Conservation (phyloP, 2,113 vertebrate species). For the Neolamprologus modestus region DNA sequence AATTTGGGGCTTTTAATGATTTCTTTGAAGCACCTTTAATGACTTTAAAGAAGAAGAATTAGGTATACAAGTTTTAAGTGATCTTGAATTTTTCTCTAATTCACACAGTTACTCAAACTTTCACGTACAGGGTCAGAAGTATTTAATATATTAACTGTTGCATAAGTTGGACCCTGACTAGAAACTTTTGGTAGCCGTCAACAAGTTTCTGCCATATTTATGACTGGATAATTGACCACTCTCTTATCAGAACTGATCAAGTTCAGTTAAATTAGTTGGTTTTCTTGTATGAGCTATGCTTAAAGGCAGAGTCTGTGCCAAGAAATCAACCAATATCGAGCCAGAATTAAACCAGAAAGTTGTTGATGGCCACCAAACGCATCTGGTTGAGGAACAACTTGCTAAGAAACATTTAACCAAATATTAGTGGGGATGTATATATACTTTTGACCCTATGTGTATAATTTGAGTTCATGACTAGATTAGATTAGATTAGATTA, state of each 20-base stretch:
- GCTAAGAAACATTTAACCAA: not conserved
- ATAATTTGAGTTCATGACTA: not conserved
- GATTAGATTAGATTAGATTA: not conserved
- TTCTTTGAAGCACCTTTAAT: not conserved
- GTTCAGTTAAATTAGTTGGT: not conserved
- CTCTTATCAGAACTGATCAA: not conserved
- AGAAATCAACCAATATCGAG: not conserved
- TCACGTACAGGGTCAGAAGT: not conserved
- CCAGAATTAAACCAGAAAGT: not conserved
- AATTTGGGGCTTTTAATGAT: not conserved
- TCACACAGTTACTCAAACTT: not conserved
- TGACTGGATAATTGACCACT: not conserved
- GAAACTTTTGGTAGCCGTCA: not conserved
- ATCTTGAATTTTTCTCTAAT: not conserved
- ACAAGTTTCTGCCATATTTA: not conserved
- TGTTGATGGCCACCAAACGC: not conserved
- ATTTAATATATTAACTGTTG: not conserved
- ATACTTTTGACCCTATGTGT: not conserved
- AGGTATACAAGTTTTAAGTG: not conserved
- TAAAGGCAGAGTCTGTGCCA: not conserved
- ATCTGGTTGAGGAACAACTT: not conserved
- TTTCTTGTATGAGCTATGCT: not conserved
- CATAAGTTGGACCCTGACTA: not conserved
- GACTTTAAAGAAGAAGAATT: not conserved
- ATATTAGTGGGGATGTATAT: not conserved